Percentiles rank a stretch among this genome's conserved stretches.
These are phyloP conservation scores for Mylabris sibirica DNA, from an alignment of 2,888 invertebrate genomes.

Conservation along the genomic window DNA sequence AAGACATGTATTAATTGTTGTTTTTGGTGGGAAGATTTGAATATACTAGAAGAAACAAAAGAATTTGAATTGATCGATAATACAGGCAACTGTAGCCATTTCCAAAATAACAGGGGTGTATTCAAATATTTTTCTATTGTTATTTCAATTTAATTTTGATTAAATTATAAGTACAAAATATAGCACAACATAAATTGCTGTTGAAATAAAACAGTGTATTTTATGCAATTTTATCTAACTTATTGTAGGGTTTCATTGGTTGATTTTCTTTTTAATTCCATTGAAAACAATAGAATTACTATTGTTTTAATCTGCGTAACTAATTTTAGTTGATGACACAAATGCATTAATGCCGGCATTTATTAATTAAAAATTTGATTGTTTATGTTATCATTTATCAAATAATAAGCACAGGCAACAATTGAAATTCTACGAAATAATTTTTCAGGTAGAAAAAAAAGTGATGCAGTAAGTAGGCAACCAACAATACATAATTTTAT, in stretches of 20 bases:
- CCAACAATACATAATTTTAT: background rate
- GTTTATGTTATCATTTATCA: conserved; percentile 1
- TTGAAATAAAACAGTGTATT: background rate
- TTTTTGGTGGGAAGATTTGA: background rate
- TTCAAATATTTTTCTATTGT: background rate
- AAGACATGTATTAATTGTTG: background rate
- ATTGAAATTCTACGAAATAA: background rate
- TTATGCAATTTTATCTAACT: background rate
- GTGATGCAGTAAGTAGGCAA: background rate
- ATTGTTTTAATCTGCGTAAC: background rate
- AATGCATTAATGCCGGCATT: conserved; percentile 13
- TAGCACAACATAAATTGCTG: background rate
- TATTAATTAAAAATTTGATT: conserved; percentile 5
- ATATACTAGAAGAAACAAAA: background rate
- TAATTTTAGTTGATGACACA: conserved; percentile 10
- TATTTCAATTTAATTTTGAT: background rate
- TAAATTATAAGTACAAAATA: background rate
- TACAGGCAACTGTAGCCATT: background rate
- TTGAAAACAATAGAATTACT: background rate
- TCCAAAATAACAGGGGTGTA: background rate
- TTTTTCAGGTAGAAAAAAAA: background rate
- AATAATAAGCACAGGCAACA: background rate
- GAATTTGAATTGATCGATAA: conserved; percentile 1
- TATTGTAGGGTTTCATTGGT: no score
- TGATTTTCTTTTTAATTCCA: background rate